phyloP scores from a whole-genome alignment of 2,797 vertebrate species.

The Cuniculus paca region DNA sequence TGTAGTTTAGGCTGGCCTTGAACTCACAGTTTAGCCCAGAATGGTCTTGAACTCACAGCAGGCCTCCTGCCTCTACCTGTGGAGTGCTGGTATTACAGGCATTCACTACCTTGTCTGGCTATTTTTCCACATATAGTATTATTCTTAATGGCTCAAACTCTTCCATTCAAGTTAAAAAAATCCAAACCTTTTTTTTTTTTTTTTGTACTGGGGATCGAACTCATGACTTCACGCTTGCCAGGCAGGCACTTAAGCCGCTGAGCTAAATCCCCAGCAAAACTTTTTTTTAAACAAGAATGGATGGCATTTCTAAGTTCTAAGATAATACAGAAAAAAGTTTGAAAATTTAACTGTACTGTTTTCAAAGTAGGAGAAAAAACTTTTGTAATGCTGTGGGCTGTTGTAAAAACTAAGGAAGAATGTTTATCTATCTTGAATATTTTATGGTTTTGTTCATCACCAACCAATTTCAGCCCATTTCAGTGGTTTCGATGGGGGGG shows the following conservation, averaged over 20 bases:
- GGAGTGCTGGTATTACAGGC: background rate
- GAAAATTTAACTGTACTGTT: slow-evolving; percentile 50
- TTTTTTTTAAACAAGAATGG: background rate
- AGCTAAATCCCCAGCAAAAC: too few species aligned
- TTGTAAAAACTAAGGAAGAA: slow-evolving; percentile 20
- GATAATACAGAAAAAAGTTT: slow-evolving; percentile 26
- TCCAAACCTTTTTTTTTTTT: background rate
- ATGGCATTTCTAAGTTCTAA: slow-evolving; percentile 22
- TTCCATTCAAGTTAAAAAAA: slow-evolving; percentile 44
- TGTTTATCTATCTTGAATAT: slow-evolving; percentile 13
- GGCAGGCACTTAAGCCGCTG: too few species aligned
- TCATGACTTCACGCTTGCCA: too few species aligned
- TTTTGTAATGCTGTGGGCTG: background rate
- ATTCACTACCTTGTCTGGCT: background rate
- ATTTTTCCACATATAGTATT: background rate
- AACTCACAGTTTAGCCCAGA: background rate
- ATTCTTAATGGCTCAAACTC: slow-evolving; percentile 34
- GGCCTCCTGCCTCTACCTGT: background rate
- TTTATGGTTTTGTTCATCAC: background rate
- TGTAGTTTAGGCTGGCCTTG: background rate
- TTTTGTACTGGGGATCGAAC: too few species aligned
- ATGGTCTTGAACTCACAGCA: background rate
- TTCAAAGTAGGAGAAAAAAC: background rate
- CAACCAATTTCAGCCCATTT: background rate
- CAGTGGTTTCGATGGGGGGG: background rate